phyloP scores from a whole-genome alignment of 92 coral and sea anemone genomes.

The Meandrina meandrites region DNA sequence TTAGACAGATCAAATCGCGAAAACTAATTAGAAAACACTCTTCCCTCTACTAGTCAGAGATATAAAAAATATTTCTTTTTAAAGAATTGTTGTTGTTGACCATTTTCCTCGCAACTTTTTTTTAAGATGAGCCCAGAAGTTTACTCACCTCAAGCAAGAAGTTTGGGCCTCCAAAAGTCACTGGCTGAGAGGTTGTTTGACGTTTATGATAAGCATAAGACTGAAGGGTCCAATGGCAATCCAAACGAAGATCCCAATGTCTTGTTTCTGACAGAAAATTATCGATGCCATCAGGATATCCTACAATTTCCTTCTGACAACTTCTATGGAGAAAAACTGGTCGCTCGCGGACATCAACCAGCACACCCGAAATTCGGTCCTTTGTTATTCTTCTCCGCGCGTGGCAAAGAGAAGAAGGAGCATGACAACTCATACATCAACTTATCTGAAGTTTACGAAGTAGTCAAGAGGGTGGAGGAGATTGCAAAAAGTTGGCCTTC shows the following conservation, averaged over 20 bases:
- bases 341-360: slow-evolving; percentile 70
- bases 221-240: not conserved
- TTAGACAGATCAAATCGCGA: no score
- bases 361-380: slow-evolving; percentile 74
- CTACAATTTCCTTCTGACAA: slow-evolving; percentile 81
- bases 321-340: slow-evolving; percentile 77
- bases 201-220: slow-evolving; percentile 45
- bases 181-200: slow-evolving; percentile 89
- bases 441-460: slow-evolving; percentile 74
- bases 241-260: slow-evolving; percentile 44
- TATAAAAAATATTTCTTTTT: no score
- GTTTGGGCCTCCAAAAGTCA: slow-evolving; percentile 71
- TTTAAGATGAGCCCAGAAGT: slow-evolving; percentile 79
- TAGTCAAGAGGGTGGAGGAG: slow-evolving; percentile 63
- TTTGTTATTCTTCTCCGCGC: slow-evolving; percentile 71
- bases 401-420: slow-evolving; percentile 70
- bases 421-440: slow-evolving; percentile 77
- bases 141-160: slow-evolving; percentile 62
- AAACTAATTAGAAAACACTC: no score
- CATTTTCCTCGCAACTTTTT: not conserved
- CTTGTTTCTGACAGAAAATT: slow-evolving; percentile 83
- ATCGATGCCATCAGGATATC: slow-evolving; percentile 81
- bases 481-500: slow-evolving; percentile 75
- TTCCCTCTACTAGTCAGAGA: not conserved
- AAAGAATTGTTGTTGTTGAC: no score